Conservation (phyloP, 2,113 vertebrate species). For the Nibea coibor region DNA sequence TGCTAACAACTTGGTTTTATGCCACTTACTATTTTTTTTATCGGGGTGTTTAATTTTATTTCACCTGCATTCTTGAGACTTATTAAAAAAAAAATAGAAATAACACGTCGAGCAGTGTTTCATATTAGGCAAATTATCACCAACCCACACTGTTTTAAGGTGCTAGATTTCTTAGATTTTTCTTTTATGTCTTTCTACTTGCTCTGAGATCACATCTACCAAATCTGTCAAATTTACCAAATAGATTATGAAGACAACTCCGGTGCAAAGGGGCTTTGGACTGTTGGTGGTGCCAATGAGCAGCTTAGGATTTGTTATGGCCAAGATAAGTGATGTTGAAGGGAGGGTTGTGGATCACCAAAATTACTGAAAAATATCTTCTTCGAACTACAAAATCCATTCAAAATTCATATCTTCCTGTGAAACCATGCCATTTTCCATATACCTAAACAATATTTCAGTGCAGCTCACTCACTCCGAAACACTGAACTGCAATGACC, state of each 20-base stretch:
- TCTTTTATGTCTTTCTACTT: not conserved
- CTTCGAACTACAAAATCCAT: not conserved
- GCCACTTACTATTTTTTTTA: not conserved
- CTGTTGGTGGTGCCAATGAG: not conserved
- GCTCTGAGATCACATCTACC: not conserved
- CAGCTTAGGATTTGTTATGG: not conserved
- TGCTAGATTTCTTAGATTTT: not conserved
- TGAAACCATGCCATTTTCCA: not conserved
- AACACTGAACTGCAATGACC: not conserved
- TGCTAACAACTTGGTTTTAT: not conserved
- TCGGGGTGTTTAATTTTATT: not conserved
- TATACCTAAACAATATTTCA: not conserved
- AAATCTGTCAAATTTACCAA: not conserved
- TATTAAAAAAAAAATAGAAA: slow-evolving; percentile 16
- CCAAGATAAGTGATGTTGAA: not conserved
- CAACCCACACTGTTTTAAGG: slow-evolving; percentile 27
- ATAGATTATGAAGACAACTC: not conserved
- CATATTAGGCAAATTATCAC: slow-evolving; percentile 45
- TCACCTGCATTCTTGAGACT: slow-evolving; percentile 9
- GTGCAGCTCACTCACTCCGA: not conserved
- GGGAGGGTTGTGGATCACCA: not conserved
- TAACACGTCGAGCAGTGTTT: slow-evolving; percentile 25
- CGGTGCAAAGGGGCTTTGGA: not conserved
- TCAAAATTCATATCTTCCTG: not conserved
- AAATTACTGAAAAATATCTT: not conserved